Conservation (phyloP, 2,888 invertebrate species). For the Trichopria drosophilae region DNA sequence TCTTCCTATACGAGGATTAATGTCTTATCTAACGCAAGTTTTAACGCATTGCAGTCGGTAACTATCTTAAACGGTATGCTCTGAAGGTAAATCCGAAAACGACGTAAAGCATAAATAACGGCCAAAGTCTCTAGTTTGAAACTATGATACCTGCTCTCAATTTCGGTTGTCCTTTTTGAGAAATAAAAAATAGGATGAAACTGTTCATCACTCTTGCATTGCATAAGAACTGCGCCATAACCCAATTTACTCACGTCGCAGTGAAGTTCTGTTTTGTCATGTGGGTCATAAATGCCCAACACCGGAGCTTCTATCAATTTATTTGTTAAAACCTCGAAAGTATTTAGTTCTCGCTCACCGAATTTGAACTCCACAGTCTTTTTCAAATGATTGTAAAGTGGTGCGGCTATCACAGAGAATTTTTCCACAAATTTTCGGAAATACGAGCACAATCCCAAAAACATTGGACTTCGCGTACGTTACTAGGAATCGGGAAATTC, state of each 20-base stretch:
- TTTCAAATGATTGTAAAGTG: slow-evolving; percentile 1
- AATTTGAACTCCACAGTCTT: not conserved
- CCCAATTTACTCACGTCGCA: no score
- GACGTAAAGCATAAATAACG: no score
- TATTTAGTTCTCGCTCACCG: not conserved
- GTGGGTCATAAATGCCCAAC: no score
- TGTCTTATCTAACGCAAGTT: slow-evolving; percentile 41
- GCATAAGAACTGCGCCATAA: no score
- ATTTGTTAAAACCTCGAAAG: slow-evolving; percentile 20
- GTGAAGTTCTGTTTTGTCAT: no score
- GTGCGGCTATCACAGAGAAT: no score
- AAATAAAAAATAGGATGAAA: no score
- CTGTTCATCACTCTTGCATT: no score
- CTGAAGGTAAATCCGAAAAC: slow-evolving; percentile 37
- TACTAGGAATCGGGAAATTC: slow-evolving; percentile 1
- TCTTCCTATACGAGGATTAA: slow-evolving; percentile 5
- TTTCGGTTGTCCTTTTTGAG: no score
- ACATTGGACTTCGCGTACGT: not conserved
- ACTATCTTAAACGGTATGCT: slow-evolving; percentile 40
- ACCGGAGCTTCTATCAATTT: no score
- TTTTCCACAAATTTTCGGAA: not conserved
- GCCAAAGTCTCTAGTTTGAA: no score
- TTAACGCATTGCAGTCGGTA: slow-evolving; percentile 43
- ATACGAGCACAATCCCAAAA: not conserved
- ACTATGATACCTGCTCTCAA: no score